Evolutionary conservation across 2,113 vertebrate species (phyloP).

Genomic region (Pseudopipra pipra): DNA sequence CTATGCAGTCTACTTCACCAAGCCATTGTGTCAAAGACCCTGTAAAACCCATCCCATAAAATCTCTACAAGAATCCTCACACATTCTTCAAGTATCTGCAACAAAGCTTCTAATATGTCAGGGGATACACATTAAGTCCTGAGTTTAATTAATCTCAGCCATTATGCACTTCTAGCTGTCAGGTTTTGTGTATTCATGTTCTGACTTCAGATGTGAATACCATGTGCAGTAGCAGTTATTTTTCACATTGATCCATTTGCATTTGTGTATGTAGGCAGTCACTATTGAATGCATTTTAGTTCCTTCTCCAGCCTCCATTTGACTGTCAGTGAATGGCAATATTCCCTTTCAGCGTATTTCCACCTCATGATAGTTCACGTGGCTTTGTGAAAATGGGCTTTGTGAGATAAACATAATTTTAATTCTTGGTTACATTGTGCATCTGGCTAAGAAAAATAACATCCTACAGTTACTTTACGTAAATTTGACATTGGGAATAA

Average conservation of each 20-base stretch:
- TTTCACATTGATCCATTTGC: background rate
- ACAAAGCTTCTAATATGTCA: slow-evolving; percentile 6
- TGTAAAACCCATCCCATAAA: background rate
- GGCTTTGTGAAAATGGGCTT: background rate
- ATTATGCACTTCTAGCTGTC: background rate
- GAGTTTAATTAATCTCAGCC: slow-evolving; percentile 13
- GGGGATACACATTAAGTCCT: background rate
- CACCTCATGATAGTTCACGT: background rate
- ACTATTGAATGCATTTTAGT: rapidly evolving
- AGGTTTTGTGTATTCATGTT: background rate
- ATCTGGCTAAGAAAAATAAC: background rate
- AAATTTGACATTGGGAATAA: background rate
- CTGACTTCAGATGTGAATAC: background rate
- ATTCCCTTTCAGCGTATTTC: background rate
- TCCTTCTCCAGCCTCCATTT: background rate
- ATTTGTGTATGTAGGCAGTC: background rate
- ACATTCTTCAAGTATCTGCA: background rate
- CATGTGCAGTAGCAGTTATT: background rate
- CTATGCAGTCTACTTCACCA: background rate
- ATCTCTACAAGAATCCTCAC: background rate
- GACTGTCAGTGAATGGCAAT: background rate
- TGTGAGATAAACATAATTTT: background rate
- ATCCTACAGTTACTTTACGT: background rate
- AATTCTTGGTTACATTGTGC: background rate
- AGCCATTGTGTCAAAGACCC: background rate